Evolutionary conservation across 2,113 vertebrate genomes (phyloP).

Genomic region (Xiphorhynchus elegans): DNA sequence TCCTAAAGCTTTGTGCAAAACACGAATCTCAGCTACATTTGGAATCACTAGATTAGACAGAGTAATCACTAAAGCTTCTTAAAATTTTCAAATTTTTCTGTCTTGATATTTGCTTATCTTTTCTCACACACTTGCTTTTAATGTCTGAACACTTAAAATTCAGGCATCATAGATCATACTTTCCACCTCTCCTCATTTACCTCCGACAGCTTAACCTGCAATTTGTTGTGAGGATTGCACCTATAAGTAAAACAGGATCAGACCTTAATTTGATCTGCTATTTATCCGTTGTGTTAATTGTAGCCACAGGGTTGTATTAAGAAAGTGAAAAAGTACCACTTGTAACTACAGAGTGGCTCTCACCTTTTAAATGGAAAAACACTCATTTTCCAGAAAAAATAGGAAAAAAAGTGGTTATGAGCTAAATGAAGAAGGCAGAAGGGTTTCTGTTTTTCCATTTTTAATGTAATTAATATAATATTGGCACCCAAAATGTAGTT

Average conservation of each 20-base stretch:
- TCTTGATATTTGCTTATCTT: neutral
- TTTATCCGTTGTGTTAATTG: conserved; percentile 68
- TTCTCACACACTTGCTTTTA: neutral
- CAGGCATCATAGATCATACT: neutral
- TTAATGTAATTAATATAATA: conserved; percentile 57
- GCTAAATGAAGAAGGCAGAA: conserved; percentile 59
- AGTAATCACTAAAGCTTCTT: neutral
- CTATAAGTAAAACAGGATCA: conserved; percentile 47
- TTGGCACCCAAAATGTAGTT: conserved; percentile 41
- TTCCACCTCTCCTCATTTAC: conserved; percentile 45
- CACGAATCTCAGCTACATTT: neutral
- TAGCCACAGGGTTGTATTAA: conserved; percentile 70
- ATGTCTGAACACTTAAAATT: conserved; percentile 27
- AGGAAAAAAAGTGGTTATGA: conserved; percentile 35
- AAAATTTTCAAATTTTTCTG: neutral
- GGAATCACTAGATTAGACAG: neutral
- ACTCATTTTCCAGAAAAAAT: conserved; percentile 56
- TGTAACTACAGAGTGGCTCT: conserved; percentile 67
- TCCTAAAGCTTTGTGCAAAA: neutral
- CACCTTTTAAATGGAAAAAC: conserved; percentile 68
- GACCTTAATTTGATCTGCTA: conserved; percentile 67
- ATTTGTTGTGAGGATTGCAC: conserved; percentile 41
- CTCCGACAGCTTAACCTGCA: conserved; percentile 39
- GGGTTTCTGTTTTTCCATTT: conserved; percentile 59
- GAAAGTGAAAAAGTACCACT: conserved; percentile 70